A percentile compares a stretch with the other conserved stretches of the same genome.
Evolutionary conservation across 2,888 invertebrate genomes (phyloP).

Genomic region (Leucoma salicis): DNA sequence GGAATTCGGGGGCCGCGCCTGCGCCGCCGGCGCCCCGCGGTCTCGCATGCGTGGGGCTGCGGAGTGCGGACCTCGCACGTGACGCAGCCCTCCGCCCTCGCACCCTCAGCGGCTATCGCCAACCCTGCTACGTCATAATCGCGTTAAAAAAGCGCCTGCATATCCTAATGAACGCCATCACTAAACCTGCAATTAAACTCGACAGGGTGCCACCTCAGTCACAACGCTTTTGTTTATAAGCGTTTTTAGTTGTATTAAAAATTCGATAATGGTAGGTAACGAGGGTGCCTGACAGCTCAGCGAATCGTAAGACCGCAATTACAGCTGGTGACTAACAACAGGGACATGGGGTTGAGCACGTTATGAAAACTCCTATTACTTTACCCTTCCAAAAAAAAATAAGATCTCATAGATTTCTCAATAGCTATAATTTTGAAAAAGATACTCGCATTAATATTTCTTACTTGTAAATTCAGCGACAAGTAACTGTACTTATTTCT

Average conservation of each 20-base stretch:
- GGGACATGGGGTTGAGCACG: constrained; percentile 43
- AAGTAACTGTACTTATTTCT: constrained; percentile 47
- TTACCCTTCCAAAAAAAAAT: constrained; percentile 55
- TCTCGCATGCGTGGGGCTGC: constrained; percentile 81
- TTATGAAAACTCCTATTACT: constrained; percentile 54
- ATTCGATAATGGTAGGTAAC: constrained; percentile 54
- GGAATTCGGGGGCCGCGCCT: constrained; percentile 60
- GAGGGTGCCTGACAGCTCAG: constrained; percentile 62
- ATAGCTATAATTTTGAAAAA: constrained; percentile 67
- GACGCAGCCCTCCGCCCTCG: constrained; percentile 79
- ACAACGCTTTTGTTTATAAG: constrained; percentile 58
- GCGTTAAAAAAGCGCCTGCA: constrained; percentile 78
- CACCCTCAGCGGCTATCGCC: constrained; percentile 57
- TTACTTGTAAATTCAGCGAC: constrained; percentile 56
- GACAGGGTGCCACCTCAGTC: constrained; percentile 54
- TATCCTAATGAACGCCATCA: constrained; percentile 74
- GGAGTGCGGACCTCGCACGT: constrained; percentile 81
- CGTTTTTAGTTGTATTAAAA: constrained; percentile 66
- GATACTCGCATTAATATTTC: no score
- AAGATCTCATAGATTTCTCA: constrained; percentile 46
- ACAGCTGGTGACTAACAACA: constrained; percentile 57
- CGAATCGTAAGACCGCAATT: constrained; percentile 70
- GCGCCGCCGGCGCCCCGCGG: constrained; percentile 75
- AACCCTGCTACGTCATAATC: constrained; percentile 78
- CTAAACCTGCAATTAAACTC: constrained; percentile 75